A percentile compares a stretch with the other conserved stretches of the same genome.
These are phyloP conservation scores for Junonia oenone DNA, from an alignment of 2,888 invertebrate species.

Conservation along the genomic window DNA sequence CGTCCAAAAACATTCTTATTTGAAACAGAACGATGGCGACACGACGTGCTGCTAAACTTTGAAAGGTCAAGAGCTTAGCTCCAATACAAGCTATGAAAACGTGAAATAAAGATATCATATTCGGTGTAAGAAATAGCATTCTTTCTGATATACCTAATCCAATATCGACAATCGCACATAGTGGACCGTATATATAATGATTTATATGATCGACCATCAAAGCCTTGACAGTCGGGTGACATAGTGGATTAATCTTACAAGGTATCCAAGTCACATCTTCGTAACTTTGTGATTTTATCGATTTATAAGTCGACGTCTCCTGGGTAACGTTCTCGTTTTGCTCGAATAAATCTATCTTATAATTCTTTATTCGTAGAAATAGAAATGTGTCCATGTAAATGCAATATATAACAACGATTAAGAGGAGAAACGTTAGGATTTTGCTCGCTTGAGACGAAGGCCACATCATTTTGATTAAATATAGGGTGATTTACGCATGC, in stretches of 20 bases:
- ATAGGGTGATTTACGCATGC: slow-evolving; percentile 19
- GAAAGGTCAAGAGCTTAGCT: slow-evolving; percentile 87
- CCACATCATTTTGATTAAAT: slow-evolving; percentile 80
- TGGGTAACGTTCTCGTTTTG: slow-evolving; percentile 36
- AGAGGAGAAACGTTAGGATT: slow-evolving; percentile 79
- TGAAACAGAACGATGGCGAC: slow-evolving; percentile 88
- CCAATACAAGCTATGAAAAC: slow-evolving; percentile 86
- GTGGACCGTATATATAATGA: slow-evolving; percentile 89
- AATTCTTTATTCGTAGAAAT: slow-evolving; percentile 85
- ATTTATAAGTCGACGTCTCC: slow-evolving; percentile 48
- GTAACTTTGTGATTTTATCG: slow-evolving; percentile 50
- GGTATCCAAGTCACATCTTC: slow-evolving; percentile 81
- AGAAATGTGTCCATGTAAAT: slow-evolving; percentile 86
- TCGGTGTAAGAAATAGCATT: slow-evolving; percentile 85
- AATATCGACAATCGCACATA: slow-evolving; percentile 86
- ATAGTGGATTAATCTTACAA: slow-evolving; percentile 86
- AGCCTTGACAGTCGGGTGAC: slow-evolving; percentile 90
- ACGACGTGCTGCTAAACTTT: slow-evolving; percentile 84
- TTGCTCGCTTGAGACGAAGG: slow-evolving; percentile 87
- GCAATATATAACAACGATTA: slow-evolving; percentile 81
- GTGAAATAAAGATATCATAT: slow-evolving; percentile 90
- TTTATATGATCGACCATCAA: slow-evolving; percentile 90
- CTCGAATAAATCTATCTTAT: slow-evolving; percentile 75
- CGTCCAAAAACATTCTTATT: slow-evolving; percentile 90
- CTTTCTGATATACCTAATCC: slow-evolving; percentile 81